Evolutionary conservation across 1,140 invertebrate species (phyloP).

Genomic region (Drosophila athabasca): DNA sequence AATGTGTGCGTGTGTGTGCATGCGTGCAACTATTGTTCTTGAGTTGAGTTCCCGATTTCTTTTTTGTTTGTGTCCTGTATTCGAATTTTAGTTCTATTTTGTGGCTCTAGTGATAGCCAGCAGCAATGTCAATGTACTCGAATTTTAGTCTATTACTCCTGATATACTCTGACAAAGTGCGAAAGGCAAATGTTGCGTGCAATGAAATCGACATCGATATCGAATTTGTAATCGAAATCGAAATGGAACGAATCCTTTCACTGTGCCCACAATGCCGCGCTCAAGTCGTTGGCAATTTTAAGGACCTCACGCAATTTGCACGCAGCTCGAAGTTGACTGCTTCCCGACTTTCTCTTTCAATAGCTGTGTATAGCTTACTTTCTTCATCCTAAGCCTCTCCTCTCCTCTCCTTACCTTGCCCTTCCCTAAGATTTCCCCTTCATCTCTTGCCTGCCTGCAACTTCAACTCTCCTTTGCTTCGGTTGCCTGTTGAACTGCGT

Average conservation of each 20-base stretch:
- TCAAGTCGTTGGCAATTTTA: constrained; percentile 83
- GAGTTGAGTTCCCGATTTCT: constrained; percentile 22
- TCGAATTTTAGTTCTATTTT: constrained; percentile 64
- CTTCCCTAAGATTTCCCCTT: background rate
- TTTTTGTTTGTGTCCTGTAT: constrained; percentile 41
- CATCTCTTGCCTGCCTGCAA: constrained; percentile 1
- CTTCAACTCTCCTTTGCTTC: too few relatives aligned
- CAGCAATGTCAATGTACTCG: constrained; percentile 76
- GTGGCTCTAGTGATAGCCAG: constrained; percentile 58
- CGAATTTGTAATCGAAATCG: constrained; percentile 1
- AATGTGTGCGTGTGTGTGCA: too few relatives aligned
- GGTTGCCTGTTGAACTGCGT: constrained; percentile 21
- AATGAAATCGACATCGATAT: constrained; percentile 16
- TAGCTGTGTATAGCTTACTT: background rate
- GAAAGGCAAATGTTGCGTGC: constrained; percentile 7
- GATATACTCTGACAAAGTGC: constrained; percentile 83
- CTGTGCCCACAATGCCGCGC: constrained; percentile 54
- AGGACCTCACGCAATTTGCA: constrained; percentile 61
- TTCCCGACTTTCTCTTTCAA: background rate
- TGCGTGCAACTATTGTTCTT: constrained; percentile 29
- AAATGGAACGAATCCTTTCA: background rate
- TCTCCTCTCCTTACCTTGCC: background rate
- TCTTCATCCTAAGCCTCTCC: background rate
- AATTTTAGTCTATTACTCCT: constrained; percentile 84
- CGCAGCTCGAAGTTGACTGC: constrained; percentile 15